These are phyloP conservation scores for Apantesis nais DNA, from an alignment of 2,888 invertebrate species.

Conservation along the genomic window DNA sequence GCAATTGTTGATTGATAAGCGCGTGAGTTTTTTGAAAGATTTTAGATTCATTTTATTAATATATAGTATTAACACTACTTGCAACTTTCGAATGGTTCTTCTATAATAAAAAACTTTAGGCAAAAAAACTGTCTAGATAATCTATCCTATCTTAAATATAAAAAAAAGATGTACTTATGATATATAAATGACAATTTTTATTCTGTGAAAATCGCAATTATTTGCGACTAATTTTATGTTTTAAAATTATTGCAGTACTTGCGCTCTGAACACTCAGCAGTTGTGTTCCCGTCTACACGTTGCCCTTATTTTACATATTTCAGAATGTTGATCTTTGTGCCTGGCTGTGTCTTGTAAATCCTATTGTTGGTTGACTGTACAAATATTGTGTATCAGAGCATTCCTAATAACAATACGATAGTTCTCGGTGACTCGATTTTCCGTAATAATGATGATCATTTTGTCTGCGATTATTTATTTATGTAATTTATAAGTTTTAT, in stretches of 20 bases:
- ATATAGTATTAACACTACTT: no score
- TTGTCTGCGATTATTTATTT: conserved; percentile 79
- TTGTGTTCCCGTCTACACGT: background rate
- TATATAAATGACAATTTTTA: no score
- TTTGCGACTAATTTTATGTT: background rate
- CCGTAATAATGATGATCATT: conserved; percentile 56
- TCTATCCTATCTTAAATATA: no score
- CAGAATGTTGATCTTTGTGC: background rate
- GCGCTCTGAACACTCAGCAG: background rate
- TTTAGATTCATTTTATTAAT: background rate
- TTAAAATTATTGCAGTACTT: background rate
- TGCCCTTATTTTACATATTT: background rate
- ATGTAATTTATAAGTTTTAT: conserved; percentile 78
- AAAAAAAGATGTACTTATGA: no score
- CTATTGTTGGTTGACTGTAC: conserved; percentile 25
- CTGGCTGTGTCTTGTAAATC: background rate
- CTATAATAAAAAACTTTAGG: no score
- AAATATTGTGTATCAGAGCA: conserved; percentile 43
- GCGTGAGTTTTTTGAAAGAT: background rate
- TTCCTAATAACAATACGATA: conserved; percentile 45
- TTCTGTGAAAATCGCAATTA: no score
- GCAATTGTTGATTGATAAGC: background rate
- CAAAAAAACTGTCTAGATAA: no score
- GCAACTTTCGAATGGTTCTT: no score
- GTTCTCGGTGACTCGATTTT: conserved; percentile 36